A percentile compares a stretch with the other conserved stretches of the same genome.
These are phyloP conservation scores for Chrysemys picta DNA, from an alignment of 2,113 vertebrate genomes.

Conservation along the genomic window DNA sequence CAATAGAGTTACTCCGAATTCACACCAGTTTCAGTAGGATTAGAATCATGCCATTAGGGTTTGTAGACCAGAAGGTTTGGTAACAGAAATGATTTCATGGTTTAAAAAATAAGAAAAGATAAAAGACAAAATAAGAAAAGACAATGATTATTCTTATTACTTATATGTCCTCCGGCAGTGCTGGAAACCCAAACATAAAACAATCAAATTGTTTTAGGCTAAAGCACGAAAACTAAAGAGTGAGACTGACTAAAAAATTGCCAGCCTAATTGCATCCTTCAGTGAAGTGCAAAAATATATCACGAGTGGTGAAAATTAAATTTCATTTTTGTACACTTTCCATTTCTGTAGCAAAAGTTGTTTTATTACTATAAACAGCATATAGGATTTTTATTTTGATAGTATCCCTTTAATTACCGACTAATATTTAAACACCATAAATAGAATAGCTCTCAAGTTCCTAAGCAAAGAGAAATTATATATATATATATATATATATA, in stretches of 20 bases:
- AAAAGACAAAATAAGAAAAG: neutral
- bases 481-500: neutral
- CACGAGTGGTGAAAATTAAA: neutral
- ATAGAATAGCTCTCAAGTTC: constrained; percentile 4
- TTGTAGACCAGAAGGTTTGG: neutral
- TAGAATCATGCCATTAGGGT: neutral
- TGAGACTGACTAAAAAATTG: neutral
- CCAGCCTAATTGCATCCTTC: neutral
- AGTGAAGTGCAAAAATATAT: neutral
- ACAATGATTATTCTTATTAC: too few species aligned
- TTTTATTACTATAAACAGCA: neutral
- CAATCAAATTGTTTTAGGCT: neutral
- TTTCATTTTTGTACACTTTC: neutral
- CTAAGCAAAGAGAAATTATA: neutral
- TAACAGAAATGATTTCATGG: neutral
- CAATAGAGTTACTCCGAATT: neutral
- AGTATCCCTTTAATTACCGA: neutral
- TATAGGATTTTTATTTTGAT: neutral
- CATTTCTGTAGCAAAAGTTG: neutral
- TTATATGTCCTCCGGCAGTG: neutral
- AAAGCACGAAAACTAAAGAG: neutral
- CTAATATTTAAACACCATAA: neutral
- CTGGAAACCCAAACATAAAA: neutral
- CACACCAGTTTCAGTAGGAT: neutral
- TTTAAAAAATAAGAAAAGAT: neutral